Conservation (phyloP, 1,140 invertebrate species). For the Teleogryllus occipitalis region DNA sequence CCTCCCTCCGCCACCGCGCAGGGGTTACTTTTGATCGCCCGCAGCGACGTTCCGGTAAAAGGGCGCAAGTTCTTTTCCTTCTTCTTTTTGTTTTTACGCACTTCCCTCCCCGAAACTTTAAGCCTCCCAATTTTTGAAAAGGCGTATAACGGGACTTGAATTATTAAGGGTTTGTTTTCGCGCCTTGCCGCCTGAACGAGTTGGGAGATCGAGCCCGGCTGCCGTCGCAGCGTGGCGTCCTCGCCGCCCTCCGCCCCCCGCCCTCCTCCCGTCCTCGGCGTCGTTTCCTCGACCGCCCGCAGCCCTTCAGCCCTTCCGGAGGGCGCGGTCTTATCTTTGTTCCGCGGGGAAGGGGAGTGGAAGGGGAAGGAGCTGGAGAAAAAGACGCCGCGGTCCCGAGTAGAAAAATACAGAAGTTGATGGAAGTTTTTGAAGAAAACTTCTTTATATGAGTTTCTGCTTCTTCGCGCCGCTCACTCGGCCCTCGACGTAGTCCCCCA, state of each 20-base stretch:
- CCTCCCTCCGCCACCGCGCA: too few species aligned
- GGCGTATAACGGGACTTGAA: not conserved
- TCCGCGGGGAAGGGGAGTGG: not conserved
- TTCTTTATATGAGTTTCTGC: slow-evolving; percentile 22
- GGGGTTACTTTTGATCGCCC: too few species aligned
- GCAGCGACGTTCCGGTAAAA: too few species aligned
- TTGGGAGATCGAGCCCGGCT: not conserved
- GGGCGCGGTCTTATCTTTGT: not conserved
- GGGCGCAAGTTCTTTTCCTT: too few species aligned
- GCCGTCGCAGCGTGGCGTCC: too few species aligned
- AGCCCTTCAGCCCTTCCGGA: not conserved
- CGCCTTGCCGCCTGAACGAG: not conserved
- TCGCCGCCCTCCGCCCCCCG: not conserved
- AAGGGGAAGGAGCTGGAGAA: not conserved
- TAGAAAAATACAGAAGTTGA: slow-evolving; percentile 16
- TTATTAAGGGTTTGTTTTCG: slow-evolving; percentile 5
- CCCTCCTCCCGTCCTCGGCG: too few species aligned
- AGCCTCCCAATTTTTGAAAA: not conserved
- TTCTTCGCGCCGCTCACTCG: slow-evolving; percentile 8
- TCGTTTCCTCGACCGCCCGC: not conserved
- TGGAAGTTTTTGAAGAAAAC: slow-evolving; percentile 19
- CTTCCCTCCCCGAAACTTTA: not conserved
- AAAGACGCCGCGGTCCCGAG: not conserved
- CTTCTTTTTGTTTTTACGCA: not conserved
- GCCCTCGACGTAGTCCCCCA: not conserved